Evolutionary conservation across 2,888 invertebrate genomes (phyloP).

Genomic region (Cecidostiba fungosa): DNA sequence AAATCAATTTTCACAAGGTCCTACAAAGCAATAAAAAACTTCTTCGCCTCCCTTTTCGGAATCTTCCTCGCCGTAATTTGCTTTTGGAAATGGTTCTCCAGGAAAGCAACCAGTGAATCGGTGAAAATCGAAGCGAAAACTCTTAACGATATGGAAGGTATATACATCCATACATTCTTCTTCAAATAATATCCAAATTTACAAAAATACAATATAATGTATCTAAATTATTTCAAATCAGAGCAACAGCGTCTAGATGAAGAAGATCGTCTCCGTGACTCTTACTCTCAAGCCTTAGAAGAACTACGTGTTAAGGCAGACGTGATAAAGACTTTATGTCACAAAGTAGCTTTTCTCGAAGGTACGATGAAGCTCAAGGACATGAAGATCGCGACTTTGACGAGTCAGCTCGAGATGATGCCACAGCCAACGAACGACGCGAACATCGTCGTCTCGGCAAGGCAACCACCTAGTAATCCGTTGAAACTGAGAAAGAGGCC

Average conservation of each 20-base stretch:
- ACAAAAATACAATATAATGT: neutral
- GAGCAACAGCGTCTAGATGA: neutral
- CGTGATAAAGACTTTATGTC: slow-evolving; percentile 81
- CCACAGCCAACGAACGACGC: neutral
- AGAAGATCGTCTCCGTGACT: slow-evolving; percentile 52
- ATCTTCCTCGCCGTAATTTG: slow-evolving; percentile 25
- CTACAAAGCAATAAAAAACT: neutral
- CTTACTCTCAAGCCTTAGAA: slow-evolving; percentile 75
- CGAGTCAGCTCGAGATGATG: slow-evolving; percentile 36
- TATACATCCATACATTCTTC: neutral
- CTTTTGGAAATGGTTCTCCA: slow-evolving; percentile 63
- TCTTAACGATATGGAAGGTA: neutral
- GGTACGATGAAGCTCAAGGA: slow-evolving; percentile 84
- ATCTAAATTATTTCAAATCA: neutral
- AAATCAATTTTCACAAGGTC: neutral
- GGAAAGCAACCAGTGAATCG: neutral
- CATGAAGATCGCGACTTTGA: slow-evolving; percentile 78
- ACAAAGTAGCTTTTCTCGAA: slow-evolving; percentile 85
- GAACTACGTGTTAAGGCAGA: slow-evolving; percentile 83
- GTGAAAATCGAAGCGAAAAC: neutral
- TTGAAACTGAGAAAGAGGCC: slow-evolving; percentile 31
- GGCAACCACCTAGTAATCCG: too few species aligned
- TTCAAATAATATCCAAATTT: too few species aligned
- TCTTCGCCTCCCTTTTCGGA: slow-evolving; percentile 3
- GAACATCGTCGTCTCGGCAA: neutral